Conservation (phyloP, 2,113 vertebrate genomes). For the Hippocampus mohnikei region DNA sequence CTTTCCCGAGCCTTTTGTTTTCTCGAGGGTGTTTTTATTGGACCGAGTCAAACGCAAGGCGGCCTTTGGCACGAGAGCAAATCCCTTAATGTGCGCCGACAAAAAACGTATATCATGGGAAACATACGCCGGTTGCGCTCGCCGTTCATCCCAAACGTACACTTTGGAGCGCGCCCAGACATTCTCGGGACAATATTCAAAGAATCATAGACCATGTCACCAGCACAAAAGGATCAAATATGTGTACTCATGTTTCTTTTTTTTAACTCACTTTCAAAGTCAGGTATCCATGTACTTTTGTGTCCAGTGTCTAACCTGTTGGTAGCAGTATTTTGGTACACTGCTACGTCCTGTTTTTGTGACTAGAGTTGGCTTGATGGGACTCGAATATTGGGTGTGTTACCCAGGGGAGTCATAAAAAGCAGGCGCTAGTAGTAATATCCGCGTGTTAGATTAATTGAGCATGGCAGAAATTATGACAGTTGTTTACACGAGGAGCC, state of each 20-base stretch:
- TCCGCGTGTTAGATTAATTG: constrained; percentile 69
- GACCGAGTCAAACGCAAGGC: constrained; percentile 58
- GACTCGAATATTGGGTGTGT: constrained; percentile 1
- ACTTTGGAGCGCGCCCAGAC: neutral
- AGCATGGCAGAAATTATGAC: constrained; percentile 76
- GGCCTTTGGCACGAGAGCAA: constrained; percentile 55
- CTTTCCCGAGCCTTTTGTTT: constrained; percentile 21
- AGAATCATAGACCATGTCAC: neutral
- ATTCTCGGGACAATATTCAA: neutral
- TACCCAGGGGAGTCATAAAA: constrained; percentile 38
- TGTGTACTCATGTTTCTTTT: too few species aligned
- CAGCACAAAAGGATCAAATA: neutral
- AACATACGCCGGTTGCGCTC: neutral
- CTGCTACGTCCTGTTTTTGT: too few species aligned
- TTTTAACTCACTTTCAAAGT: too few species aligned
- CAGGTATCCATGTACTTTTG: too few species aligned
- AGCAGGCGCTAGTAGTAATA: constrained; percentile 65
- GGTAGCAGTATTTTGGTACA: too few species aligned
- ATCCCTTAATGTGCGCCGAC: constrained; percentile 20
- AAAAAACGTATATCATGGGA: neutral
- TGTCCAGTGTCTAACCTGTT: too few species aligned
- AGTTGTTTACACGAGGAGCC: constrained; percentile 75
- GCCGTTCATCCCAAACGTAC: neutral
- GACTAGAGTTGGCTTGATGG: too few species aligned
- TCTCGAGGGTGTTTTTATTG: constrained; percentile 51